Evolutionary conservation across 92 coral and sea anemone genomes (phyloP), one percentile per base, ranked within the genome.

Genomic region (Zoanthus solanderi): DNA sequence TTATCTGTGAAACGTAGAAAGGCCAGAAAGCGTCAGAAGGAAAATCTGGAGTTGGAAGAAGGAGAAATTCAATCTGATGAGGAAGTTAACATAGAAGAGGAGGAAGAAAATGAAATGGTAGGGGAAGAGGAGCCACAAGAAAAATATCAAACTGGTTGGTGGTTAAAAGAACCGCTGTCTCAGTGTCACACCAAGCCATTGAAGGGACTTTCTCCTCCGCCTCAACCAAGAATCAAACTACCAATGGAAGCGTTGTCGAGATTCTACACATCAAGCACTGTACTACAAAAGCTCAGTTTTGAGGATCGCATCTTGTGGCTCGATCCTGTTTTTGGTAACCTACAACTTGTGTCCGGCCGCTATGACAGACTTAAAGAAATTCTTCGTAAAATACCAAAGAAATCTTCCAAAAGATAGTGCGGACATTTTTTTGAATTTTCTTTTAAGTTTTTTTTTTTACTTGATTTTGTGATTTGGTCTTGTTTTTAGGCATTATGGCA

Each of bases 301-400:
- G 97, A 97, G 86, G 98, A 97, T 75, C 69, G 99, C 42, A 89
- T 93, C 31, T 91, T 95, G 96, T 97, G 99, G 99, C 76, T 97
- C 75, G 99, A 97, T 75, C 99, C 99, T 32, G 92, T 97, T 32
- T 97, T 92, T 87, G 99, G 99, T 14, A 97, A 97, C 77, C 86
- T 97, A 23, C 99, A 97, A 48, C 94, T 96, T 5, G 93, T 94
- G 7, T 92, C 99, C 2, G 99, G 99, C 31, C 90, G 99, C 15
- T 97, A 93, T 78, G 99, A 97, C 18, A 94, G 73, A 61, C 92
- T 97, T 31, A 95, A 93, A 80, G 92, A 93, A 47, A 96, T 97
- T 30, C 90, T 97, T 56, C 94, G 93, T 52, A 92, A 91, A 46
- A 93, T 66, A 52, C 58, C 72, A 28, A 80, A 81, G 29, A 67